Evolutionary conservation across 1,140 invertebrate species (phyloP), one percentile per base, ranked within the genome.

Genomic region (Diprion similis): DNA sequence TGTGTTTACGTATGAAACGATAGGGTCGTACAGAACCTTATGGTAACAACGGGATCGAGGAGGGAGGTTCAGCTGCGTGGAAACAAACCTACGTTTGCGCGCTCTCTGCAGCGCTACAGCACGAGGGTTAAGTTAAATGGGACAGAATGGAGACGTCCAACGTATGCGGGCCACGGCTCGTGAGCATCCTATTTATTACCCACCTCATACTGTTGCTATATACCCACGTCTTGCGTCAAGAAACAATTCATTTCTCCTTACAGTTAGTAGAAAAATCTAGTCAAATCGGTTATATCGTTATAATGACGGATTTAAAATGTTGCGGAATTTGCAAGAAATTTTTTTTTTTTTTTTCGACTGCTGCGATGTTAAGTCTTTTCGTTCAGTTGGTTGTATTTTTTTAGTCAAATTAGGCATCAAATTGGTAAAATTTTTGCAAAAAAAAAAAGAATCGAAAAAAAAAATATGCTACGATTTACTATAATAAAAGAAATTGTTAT

Each of bases 41-140:
- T 15, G 51, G 51, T 59, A 59, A 59, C n/a, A 17, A 4, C 3
- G n/a, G 51, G 11, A 0, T 15, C 11, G 11, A 4, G 11, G 11
- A 17, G 51, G 51, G 11, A 17, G n/a, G n/a, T 59, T 59, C 51
- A 59, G 51, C 51, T 59, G 51, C 51, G 51, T 17, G 51, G 51
- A 59, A 59, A 59, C n/a, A 59, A 59, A 59, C 51, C 51, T 59
- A 59, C 51, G 51, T 59, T 59, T 17, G 51, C 51, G 51, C 51
- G 51, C 51, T 11, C n/a, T n/a, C 11, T 17, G 51, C n/a, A 13
- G 51, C 24, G 24, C 24, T 37, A 17, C 24, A 15, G 6, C n/a
- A 17, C 51, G 51, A 59, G 51, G 51, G 51, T 59, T 15, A 59
- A 59, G 51, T 59, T 59, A 59, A 59, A 59, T 59, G 51, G 51